These are phyloP conservation scores for Oryctolagus cuniculus DNA, from an alignment of 2,113 vertebrate species.

Conservation along the genomic window DNA sequence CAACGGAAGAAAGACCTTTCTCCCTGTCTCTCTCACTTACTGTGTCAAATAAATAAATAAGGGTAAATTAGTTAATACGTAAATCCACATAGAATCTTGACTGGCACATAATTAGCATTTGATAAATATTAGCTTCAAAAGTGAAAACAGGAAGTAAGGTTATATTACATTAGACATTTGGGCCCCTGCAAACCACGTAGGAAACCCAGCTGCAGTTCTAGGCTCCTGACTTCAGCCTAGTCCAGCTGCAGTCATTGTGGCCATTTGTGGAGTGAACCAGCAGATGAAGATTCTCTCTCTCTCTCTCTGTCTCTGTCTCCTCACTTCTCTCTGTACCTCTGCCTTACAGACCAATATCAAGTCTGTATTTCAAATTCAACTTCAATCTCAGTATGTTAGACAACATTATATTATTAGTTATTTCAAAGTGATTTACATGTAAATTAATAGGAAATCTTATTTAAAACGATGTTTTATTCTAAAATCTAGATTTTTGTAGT, in stretches of 20 bases:
- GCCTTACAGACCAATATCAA: background rate
- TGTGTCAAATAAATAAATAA: too few relatives aligned
- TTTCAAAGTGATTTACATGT: background rate
- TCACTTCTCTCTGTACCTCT: too few relatives aligned
- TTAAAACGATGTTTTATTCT: constrained; percentile 31
- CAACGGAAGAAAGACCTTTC: too few relatives aligned
- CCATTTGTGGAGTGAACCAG: background rate
- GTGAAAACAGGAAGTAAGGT: background rate
- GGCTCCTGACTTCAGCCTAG: too few relatives aligned
- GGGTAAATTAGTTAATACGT: background rate
- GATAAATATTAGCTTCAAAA: constrained; percentile 36
- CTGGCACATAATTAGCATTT: background rate
- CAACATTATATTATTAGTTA: background rate
- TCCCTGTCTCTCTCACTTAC: too few relatives aligned
- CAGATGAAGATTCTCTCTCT: too few relatives aligned
- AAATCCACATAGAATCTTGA: background rate
- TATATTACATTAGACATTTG: background rate
- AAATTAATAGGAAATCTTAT: background rate
- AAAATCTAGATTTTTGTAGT: background rate
- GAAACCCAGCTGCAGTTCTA: too few relatives aligned
- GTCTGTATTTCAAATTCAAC: constrained; percentile 42
- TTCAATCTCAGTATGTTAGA: constrained; percentile 51
- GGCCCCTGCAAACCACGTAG: too few relatives aligned
- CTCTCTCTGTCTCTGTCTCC: too few relatives aligned
- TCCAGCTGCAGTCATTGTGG: too few relatives aligned